These are phyloP conservation scores for Myiotriccus ornatus DNA, from an alignment of 2,797 vertebrate genomes.

Conservation along the genomic window DNA sequence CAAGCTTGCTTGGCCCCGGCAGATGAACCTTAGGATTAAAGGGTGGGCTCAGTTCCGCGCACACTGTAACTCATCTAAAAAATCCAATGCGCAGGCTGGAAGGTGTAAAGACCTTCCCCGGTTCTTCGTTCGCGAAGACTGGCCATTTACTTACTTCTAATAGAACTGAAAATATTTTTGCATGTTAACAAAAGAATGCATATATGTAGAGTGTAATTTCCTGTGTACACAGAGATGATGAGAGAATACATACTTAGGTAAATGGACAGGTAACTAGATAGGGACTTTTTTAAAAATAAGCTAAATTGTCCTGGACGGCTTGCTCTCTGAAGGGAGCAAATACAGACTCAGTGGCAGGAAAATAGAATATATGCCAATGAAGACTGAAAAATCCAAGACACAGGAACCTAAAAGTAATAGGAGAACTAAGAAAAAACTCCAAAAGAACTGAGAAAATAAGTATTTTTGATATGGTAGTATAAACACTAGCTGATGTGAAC, in stretches of 20 bases:
- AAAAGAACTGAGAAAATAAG: neutral
- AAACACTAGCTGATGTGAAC: neutral
- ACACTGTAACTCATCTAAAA: too few species aligned
- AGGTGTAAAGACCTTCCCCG: too few species aligned
- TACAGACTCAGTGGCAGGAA: neutral
- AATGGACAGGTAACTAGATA: neutral
- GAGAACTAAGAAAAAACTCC: neutral
- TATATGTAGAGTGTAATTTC: neutral
- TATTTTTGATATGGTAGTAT: accelerated
- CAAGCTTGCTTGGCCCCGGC: too few species aligned
- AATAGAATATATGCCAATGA: neutral
- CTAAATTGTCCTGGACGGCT: neutral
- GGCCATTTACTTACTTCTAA: too few species aligned
- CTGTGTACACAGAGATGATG: neutral
- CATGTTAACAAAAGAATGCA: neutral
- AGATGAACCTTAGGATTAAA: too few species aligned
- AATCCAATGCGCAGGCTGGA: too few species aligned
- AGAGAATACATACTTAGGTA: neutral
- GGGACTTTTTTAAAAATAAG: neutral
- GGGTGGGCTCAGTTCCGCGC: too few species aligned
- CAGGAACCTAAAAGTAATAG: neutral
- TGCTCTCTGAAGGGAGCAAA: neutral
- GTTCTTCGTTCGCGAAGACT: too few species aligned
- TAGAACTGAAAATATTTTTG: neutral
- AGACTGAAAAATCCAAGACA: neutral